A percentile compares a stretch with the other conserved stretches of the same genome.
Evolutionary conservation across 2,113 vertebrate species (phyloP).

Genomic region (Syrrhaptes paradoxus): DNA sequence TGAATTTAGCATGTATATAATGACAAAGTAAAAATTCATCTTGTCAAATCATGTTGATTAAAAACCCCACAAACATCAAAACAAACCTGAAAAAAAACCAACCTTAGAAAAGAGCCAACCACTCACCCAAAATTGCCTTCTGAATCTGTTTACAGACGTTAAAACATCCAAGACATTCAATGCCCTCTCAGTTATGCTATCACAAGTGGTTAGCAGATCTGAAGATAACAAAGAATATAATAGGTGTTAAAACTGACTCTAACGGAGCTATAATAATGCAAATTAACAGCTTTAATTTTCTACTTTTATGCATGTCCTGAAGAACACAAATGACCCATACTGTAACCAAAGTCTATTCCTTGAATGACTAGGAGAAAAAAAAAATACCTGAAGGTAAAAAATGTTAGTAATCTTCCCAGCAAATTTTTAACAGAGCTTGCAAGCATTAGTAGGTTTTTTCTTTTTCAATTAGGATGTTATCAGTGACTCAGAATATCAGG

Average conservation of each 20-base stretch:
- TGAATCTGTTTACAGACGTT: not conserved
- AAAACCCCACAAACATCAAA: not conserved
- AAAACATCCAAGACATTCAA: not conserved
- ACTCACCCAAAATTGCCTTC: not conserved
- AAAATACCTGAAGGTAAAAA: not conserved
- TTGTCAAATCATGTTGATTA: not conserved
- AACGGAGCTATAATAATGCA: not conserved
- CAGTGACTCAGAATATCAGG: not conserved
- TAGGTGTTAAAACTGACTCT: not conserved
- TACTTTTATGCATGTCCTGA: not conserved
- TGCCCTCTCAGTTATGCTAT: not conserved
- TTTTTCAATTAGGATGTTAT: not conserved
- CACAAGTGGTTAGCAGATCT: not conserved
- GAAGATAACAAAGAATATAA: not conserved
- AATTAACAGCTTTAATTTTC: not conserved
- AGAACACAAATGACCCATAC: not conserved
- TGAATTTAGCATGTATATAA: not conserved
- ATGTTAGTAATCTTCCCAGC: not conserved
- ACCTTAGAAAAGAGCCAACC: not conserved
- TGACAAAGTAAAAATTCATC: not conserved
- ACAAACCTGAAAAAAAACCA: not conserved
- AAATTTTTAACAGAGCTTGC: not conserved
- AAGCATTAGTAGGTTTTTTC: not conserved
- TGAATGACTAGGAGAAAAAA: not conserved
- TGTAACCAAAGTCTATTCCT: not conserved